Evolutionary conservation across 2,888 invertebrate genomes (phyloP), one percentile per base, ranked within the genome.

Genomic region (Stenolophus ochropezus): DNA sequence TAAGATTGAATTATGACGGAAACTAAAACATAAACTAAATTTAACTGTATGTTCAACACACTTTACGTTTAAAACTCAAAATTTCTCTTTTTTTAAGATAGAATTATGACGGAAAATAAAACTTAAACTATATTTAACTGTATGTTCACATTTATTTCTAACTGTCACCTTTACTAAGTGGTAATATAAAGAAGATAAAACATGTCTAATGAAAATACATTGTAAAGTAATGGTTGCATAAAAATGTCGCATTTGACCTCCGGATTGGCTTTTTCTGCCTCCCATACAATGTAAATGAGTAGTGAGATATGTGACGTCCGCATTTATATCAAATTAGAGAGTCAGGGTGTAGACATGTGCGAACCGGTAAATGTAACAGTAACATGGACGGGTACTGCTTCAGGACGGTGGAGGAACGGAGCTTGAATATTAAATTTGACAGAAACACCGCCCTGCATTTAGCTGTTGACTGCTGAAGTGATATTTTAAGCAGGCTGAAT

Each of bases 351-450:
- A 18, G 18, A 69, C 65, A 65, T 65, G 27, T 25, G 18, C 33
- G 65, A 21, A 25, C 25, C 20, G n/a, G 56, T 21, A 11, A 20
- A 56, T 21, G 56, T 21, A 56, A 11, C 56, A 20, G 56, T 56
- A 56, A 61, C 61, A 61, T 61, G 61, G 23, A 61, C 23, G 25
- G 25, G 16, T 58, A 11, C 56, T 1, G 56, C 20, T 21, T 14
- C 25, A n/a, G 61, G 11, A 14, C 65, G 33, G 65, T 69, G 18
- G 16, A 16, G 65, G 18, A 33, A 69, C 65, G 65, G 18, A 69
- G 65, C 33, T 33, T 33, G 65, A 69, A 69, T 69, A 69, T 69
- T 69, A 33, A 69, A 69, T 69, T 69, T 69, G 65, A 69, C 65
- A 69, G 65, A 16, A 27, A 69, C 65, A 69, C 8, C 27, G 65